Percentiles rank a stretch among this genome's conserved stretches.
Evolutionary conservation across 2,797 vertebrate species (phyloP).

Genomic region (Mormyrus proboscirostris): DNA sequence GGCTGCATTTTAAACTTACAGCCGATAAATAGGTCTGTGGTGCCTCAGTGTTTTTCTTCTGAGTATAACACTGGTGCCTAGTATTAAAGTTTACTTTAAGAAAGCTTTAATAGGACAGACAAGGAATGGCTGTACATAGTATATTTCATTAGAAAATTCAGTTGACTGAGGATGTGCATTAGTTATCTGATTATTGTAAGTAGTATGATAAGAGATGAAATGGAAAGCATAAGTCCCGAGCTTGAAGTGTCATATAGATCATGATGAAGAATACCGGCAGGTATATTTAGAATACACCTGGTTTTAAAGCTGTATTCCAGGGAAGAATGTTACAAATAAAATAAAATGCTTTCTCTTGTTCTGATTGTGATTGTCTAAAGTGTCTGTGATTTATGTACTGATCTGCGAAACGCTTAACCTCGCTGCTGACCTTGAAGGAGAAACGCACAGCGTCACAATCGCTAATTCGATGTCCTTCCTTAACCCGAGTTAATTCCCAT

Average conservation of each 20-base stretch:
- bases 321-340: not conserved
- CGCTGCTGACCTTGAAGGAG: not conserved
- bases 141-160: constrained; percentile 17
- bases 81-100: not conserved
- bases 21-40: constrained; percentile 46
- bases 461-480: not conserved
- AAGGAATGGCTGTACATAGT: constrained; percentile 18
- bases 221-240: not conserved
- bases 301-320: not conserved
- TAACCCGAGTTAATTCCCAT: not conserved
- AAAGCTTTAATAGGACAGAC: not conserved
- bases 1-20: constrained; percentile 18
- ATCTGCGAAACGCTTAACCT: not conserved
- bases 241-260: not conserved
- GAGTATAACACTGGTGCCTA: not conserved
- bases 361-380: not conserved
- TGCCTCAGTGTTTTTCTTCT: constrained; percentile 25
- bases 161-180: not conserved
- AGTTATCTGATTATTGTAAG: not conserved
- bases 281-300: not conserved
- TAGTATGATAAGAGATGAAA: not conserved
- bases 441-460: not conserved
- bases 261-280: not conserved
- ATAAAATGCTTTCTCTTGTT: not conserved
- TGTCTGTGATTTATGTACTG: not conserved